Evolutionary conservation across 2,888 invertebrate species (phyloP).

Genomic region (Axea sp.): DNA sequence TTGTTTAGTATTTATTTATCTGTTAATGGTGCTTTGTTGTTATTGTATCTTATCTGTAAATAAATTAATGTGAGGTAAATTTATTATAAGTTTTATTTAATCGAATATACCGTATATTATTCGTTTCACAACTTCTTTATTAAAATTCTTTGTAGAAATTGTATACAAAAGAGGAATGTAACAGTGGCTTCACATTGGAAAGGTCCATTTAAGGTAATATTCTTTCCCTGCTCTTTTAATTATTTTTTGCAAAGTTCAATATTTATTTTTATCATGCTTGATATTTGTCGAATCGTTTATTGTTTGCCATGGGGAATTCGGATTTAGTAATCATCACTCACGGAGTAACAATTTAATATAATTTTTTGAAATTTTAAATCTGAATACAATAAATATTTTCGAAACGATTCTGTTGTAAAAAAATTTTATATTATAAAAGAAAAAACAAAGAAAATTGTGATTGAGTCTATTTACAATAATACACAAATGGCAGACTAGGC

Average conservation of each 20-base stretch:
- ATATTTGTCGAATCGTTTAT: not conserved
- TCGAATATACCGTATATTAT: conserved; percentile 5
- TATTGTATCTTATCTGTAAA: conserved; percentile 41
- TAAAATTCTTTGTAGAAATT: conserved; percentile 54
- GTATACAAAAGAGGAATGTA: conserved; percentile 61
- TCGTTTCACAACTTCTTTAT: conserved; percentile 56
- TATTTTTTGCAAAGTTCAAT: no score
- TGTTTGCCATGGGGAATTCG: conserved; percentile 14
- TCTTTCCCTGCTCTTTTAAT: not conserved
- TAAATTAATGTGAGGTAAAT: conserved; percentile 32
- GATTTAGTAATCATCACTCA: conserved; percentile 27
- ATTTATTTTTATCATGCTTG: conserved; percentile 4
- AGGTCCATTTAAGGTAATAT: conserved; percentile 17
- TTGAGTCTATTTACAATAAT: conserved; percentile 59
- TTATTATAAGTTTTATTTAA: not conserved
- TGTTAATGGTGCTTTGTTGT: conserved; percentile 27
- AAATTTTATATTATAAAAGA: conserved; percentile 11
- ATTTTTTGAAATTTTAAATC: conserved; percentile 28
- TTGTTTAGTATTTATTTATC: conserved; percentile 36
- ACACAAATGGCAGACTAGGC: conserved; percentile 59
- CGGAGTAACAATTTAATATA: conserved; percentile 42
- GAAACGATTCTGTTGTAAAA: conserved; percentile 28
- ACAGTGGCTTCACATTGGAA: conserved; percentile 42
- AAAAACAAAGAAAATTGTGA: conserved; percentile 31
- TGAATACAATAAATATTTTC: conserved; percentile 39